A percentile compares a stretch with the other conserved stretches of the same genome.
Evolutionary conservation across 1,140 invertebrate species (phyloP).

Genomic region (Tetramorium alpestre): DNA sequence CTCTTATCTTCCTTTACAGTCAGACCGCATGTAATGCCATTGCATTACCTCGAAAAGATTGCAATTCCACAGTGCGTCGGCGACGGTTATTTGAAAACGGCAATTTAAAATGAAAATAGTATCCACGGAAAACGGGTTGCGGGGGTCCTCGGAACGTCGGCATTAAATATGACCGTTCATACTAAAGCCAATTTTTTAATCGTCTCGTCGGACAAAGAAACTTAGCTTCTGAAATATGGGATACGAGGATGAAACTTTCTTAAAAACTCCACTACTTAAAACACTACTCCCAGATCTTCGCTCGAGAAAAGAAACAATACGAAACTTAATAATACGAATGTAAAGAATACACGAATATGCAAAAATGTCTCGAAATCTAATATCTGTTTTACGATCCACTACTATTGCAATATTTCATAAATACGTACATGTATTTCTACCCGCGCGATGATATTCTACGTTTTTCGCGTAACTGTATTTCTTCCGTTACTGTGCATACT

Average conservation of each 20-base stretch:
- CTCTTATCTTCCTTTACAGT: slow-evolving; percentile 58
- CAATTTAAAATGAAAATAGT: slow-evolving; percentile 27
- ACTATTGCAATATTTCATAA: neutral
- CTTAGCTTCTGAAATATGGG: neutral
- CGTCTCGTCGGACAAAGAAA: neutral
- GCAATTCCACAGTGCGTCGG: slow-evolving; percentile 30
- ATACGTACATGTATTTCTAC: neutral
- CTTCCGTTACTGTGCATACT: neutral
- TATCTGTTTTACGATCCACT: slow-evolving; percentile 2
- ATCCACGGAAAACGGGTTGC: neutral
- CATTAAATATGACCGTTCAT: neutral
- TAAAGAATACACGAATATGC: neutral
- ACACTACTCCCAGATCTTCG: neutral
- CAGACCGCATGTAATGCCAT: slow-evolving; percentile 47
- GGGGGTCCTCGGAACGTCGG: neutral
- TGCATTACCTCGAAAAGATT: slow-evolving; percentile 49
- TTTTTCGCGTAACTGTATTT: slow-evolving; percentile 32
- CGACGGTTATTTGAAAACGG: slow-evolving; percentile 48
- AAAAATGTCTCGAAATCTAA: neutral
- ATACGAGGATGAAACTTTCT: neutral
- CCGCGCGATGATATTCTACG: slow-evolving; percentile 13
- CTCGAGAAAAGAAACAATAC: neutral
- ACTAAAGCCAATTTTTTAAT: slow-evolving; percentile 1
- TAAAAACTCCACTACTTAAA: neutral
- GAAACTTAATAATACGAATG: neutral